Base-by-base conservation (phyloP, 1,140 invertebrate species). In the Drosophila arizonae region DNA sequence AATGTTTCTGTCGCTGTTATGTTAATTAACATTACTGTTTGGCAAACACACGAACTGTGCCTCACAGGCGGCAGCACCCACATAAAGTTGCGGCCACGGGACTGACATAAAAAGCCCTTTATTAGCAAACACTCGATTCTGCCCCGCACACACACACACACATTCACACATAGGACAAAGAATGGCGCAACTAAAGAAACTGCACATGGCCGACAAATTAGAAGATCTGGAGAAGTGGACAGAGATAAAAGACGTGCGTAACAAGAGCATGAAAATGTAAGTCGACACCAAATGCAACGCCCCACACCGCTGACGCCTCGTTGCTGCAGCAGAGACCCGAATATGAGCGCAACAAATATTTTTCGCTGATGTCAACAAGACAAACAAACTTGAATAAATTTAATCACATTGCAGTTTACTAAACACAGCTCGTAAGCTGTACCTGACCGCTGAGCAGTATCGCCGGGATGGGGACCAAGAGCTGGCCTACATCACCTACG, bases 401-500 rank as follows among this genome's bases (percentile, higher is more conserved):
- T 9, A 46, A 17, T 41, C 26, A 1, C 26, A 51, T 67, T 75
- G 3, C 56, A 90, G 87, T 6, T 67, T 91, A 93, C 92, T 93
- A 28, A 92, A 93, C 70, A 93, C 93, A 60, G 93, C 95, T n/a
- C 89, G 92, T 17, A 94, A 93, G 82, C 88, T 96, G 55, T 93
- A 93, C 68, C 90, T 93, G 30, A 91, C 90, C 50, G 95, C 94
- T 6, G 93, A 95, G 57, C 78, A 93, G 33, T 78, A 91, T 46
- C 91, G 91, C 15, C 80, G 90, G n/a, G 90, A 92, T 24, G 94
- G 94, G 4, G 95, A 96, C 76, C 94, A 96, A 77, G 95, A 96
- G 81, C 76, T 91, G 46, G 94, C 95, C 1, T 97, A 95, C 77
- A 93, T 96, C 26, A 92, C 93, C 39, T 95, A 94, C 65, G 95